phyloP scores from a whole-genome alignment of 2,113 vertebrate species.

The Panurus biarmicus region DNA sequence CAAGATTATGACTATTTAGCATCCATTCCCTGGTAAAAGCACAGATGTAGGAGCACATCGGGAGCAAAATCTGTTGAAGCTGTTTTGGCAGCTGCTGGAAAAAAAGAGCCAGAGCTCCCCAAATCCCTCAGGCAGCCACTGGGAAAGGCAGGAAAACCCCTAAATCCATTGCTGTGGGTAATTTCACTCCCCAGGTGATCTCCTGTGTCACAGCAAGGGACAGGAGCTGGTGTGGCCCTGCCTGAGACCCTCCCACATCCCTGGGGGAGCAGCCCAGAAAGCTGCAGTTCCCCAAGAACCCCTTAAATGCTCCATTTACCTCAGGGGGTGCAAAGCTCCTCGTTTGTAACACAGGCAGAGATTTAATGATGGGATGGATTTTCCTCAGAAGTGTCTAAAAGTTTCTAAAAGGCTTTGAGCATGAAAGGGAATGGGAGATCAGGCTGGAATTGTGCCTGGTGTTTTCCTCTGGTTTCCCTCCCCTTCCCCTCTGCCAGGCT shows the following conservation, averaged over 20 bases:
- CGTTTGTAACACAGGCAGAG: background rate
- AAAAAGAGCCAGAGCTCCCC: background rate
- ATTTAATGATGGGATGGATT: background rate
- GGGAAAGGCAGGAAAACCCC: background rate
- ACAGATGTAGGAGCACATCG: accelerated
- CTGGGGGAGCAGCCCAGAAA: background rate
- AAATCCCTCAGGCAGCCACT: background rate
- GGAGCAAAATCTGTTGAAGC: background rate
- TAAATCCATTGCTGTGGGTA: background rate
- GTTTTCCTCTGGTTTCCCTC: background rate
- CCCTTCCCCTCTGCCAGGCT: background rate
- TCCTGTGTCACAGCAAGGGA: background rate
- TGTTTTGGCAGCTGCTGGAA: background rate
- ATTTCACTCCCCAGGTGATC: background rate
- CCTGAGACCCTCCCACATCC: background rate
- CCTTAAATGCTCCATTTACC: background rate
- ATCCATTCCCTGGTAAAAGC: background rate
- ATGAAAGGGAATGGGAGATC: background rate
- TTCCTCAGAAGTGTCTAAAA: background rate
- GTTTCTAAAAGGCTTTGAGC: slow-evolving; percentile 15
- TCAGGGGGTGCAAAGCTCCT: background rate
- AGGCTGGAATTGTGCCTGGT: background rate
- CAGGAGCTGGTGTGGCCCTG: background rate
- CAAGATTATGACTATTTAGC: background rate
- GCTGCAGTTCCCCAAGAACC: background rate